Percentiles rank a stretch among this genome's conserved stretches.
phyloP scores from a whole-genome alignment of 2,888 invertebrate genomes.

The Therioaphis trifolii region DNA sequence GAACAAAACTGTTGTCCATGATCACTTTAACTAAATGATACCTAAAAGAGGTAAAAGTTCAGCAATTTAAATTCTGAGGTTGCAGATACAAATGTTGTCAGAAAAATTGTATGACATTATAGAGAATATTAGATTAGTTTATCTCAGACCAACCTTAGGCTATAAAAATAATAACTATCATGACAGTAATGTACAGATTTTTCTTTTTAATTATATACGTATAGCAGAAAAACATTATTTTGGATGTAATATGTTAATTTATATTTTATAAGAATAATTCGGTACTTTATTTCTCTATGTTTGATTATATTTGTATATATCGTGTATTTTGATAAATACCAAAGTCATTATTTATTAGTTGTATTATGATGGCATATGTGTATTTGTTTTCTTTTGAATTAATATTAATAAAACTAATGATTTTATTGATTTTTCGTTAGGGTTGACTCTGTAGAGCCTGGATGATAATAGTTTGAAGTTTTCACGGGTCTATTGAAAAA shows the following conservation, averaged over 20 bases:
- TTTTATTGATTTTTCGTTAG: no score
- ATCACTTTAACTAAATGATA: not conserved
- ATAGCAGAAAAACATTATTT: no score
- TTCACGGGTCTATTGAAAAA: not conserved
- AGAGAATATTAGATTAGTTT: not conserved
- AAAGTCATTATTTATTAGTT: no score
- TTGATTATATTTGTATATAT: no score
- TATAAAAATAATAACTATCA: not conserved
- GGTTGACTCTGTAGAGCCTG: no score
- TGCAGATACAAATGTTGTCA: not conserved
- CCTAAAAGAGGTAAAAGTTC: not conserved
- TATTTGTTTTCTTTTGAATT: not conserved
- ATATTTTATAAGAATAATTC: no score
- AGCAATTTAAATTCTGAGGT: conserved; percentile 10
- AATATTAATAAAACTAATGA: not conserved
- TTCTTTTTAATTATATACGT: not conserved
- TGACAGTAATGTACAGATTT: not conserved
- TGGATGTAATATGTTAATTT: no score
- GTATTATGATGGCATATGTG: not conserved
- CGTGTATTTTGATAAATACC: no score
- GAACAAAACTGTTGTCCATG: not conserved
- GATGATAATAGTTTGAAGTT: not conserved
- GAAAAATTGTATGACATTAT: not conserved
- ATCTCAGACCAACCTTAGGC: not conserved
- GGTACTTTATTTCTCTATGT: no score